A percentile compares a stretch with the other conserved stretches of the same genome.
These are phyloP conservation scores for Habrosyne pyritoides DNA, from an alignment of 2,888 invertebrate genomes.

Conservation along the genomic window DNA sequence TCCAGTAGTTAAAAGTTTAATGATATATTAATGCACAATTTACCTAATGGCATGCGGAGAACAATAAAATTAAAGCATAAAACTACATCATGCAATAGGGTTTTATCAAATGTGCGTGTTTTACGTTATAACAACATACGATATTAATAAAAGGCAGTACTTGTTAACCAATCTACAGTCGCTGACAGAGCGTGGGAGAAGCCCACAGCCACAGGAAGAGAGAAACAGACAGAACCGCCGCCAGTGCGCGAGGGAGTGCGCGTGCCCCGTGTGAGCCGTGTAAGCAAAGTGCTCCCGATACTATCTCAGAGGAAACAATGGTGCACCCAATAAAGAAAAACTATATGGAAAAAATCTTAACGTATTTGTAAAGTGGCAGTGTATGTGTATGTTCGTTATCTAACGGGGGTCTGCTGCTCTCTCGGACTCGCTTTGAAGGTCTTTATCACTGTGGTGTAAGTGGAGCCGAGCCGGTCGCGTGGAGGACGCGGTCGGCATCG, in stretches of 20 bases:
- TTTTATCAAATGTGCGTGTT: neutral
- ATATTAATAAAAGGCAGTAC: slow-evolving; percentile 29
- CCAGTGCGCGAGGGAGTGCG: slow-evolving; percentile 78
- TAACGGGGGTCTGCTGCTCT: slow-evolving; percentile 85
- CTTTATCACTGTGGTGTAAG: slow-evolving; percentile 82
- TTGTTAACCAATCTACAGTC: slow-evolving; percentile 58
- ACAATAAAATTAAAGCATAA: neutral
- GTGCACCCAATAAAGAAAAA: slow-evolving; percentile 72
- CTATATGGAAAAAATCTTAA: slow-evolving; percentile 60
- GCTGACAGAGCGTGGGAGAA: slow-evolving; percentile 74
- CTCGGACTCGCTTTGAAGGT: slow-evolving; percentile 83
- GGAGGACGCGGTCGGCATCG: slow-evolving; percentile 38
- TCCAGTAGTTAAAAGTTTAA: neutral
- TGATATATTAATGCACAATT: neutral
- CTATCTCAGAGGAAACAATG: slow-evolving; percentile 60
- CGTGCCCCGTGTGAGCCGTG: slow-evolving; percentile 76
- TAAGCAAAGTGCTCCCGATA: slow-evolving; percentile 77
- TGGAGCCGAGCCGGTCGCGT: slow-evolving; percentile 58
- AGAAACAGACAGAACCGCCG: slow-evolving; percentile 84
- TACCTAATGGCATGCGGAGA: slow-evolving; percentile 32
- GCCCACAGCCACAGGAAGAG: slow-evolving; percentile 84
- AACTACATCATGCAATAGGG: neutral
- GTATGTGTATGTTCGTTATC: slow-evolving; percentile 75
- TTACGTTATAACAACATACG: slow-evolving; percentile 23
- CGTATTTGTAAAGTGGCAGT: slow-evolving; percentile 76